Percentiles rank a stretch among this genome's conserved stretches.
phyloP scores from a whole-genome alignment of 1,140 invertebrate genomes.

The Sitophilus oryzae region DNA sequence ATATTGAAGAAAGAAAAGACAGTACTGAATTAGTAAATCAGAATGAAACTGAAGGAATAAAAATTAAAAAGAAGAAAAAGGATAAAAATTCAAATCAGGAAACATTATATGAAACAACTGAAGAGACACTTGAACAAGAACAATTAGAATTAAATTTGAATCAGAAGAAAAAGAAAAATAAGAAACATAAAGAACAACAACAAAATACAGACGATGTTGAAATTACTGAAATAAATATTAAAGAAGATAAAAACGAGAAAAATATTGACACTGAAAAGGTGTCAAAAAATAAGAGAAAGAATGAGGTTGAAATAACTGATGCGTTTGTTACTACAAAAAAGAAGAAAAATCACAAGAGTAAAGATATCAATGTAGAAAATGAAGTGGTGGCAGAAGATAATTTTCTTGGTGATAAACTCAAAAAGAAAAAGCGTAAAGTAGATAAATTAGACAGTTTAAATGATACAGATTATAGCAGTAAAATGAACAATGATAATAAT shows the following conservation, averaged over 20 bases:
- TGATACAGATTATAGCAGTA: no score
- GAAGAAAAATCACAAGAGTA: conserved; percentile 1
- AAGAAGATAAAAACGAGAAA: not conserved
- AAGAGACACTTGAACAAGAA: not conserved
- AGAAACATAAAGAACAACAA: not conserved
- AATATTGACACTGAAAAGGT: not conserved
- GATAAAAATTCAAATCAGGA: not conserved
- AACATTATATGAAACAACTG: not conserved
- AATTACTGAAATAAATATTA: not conserved
- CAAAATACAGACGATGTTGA: not conserved
- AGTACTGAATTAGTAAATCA: no score
- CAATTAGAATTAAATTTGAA: no score
- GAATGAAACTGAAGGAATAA: no score
- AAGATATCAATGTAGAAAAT: conserved; percentile 14
- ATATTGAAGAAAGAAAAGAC: no score
- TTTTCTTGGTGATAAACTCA: no score
- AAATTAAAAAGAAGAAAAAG: not conserved
- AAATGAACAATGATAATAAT: no score
- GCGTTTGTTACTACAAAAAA: not conserved
- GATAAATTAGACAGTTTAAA: no score
- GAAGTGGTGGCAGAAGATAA: no score
- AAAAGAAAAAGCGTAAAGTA: no score
- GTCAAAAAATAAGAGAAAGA: not conserved
- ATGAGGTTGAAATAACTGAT: not conserved
- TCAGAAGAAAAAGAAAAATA: not conserved